Conservation (phyloP, 2,113 vertebrate species). For the Macaca nemestrina region DNA sequence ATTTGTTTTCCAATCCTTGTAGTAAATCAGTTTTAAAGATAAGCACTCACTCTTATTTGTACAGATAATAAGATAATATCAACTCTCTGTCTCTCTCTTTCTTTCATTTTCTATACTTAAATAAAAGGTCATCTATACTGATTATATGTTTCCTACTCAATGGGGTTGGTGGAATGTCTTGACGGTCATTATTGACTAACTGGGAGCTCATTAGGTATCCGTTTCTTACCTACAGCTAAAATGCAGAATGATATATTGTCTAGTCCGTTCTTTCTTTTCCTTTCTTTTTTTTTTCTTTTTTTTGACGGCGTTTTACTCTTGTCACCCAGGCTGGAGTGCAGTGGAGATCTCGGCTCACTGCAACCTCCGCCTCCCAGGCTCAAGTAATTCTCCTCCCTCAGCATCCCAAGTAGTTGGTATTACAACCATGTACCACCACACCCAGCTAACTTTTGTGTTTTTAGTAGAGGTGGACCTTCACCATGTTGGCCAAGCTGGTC, state of each 20-base stretch:
- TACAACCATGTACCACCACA: too few relatives aligned
- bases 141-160: not conserved
- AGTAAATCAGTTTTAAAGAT: slow-evolving; percentile 18
- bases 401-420: too few relatives aligned
- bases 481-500: too few relatives aligned
- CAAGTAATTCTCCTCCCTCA: too few relatives aligned
- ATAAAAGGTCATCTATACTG: not conserved
- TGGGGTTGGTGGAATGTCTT: not conserved
- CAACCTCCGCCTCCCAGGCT: too few relatives aligned
- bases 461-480: too few relatives aligned
- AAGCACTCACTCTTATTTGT: not conserved
- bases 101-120: not conserved
- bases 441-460: too few relatives aligned
- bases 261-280: not conserved
- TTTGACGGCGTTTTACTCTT: too few relatives aligned
- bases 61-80: not conserved
- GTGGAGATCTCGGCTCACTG: too few relatives aligned
- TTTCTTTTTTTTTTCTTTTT: too few relatives aligned
- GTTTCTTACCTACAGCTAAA: not conserved
- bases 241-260: not conserved
- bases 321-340: too few relatives aligned
- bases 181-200: not conserved
- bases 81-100: not conserved
- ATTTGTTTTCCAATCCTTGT: not conserved
- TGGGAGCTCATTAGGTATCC: not conserved